phyloP scores from a whole-genome alignment of 2,797 vertebrate species.

The Molossus alvarezi region DNA sequence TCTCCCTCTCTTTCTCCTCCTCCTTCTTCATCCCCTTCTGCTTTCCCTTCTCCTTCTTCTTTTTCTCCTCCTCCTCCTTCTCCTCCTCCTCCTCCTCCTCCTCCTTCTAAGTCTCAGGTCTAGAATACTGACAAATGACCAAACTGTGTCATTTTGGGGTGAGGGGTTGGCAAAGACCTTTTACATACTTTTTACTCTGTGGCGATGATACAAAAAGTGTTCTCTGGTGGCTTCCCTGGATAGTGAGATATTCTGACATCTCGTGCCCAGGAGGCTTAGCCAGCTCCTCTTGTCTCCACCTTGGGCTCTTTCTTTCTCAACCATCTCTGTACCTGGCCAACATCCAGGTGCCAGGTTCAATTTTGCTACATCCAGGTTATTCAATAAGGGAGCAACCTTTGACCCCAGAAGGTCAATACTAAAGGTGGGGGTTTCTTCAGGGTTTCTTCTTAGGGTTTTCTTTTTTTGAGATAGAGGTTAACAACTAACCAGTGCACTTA shows the following conservation, averaged over 20 bases:
- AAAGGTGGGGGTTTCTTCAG: not conserved
- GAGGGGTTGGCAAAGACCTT: not conserved
- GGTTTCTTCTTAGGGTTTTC: not conserved
- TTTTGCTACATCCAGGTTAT: not conserved
- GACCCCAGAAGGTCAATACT: not conserved
- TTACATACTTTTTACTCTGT: not conserved
- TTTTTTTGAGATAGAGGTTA: not conserved
- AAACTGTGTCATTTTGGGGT: not conserved
- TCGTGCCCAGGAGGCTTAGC: fast-evolving
- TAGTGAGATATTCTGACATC: fast-evolving
- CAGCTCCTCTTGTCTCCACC: not conserved
- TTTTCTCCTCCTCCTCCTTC: not conserved
- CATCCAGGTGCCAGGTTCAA: fast-evolving
- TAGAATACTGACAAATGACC: not conserved
- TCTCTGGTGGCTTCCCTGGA: not conserved
- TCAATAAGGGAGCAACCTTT: not conserved
- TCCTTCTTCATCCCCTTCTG: not conserved
- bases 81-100: not conserved
- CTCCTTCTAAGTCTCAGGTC: not conserved
- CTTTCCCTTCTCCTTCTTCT: not conserved
- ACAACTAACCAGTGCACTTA: not conserved
- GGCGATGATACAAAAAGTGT: not conserved
- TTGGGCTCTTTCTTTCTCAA: fast-evolving
- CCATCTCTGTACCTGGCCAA: not conserved
- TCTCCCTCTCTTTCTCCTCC: no score